Base-by-base conservation (phyloP, 2,113 vertebrate genomes). In the Oxyura jamaicensis region DNA sequence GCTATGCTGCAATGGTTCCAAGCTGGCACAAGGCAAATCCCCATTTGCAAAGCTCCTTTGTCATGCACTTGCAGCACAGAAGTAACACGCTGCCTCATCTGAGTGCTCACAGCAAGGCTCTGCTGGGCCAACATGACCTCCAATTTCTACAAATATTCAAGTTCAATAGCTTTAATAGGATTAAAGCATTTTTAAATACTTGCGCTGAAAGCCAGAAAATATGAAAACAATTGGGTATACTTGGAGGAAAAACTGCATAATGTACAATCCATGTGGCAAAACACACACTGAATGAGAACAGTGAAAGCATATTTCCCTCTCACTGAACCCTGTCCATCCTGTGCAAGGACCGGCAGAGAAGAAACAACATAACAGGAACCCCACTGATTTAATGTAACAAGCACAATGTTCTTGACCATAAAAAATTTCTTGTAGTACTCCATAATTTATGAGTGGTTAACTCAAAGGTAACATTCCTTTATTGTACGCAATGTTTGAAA, bases 21-120 rank as follows among this genome's bases (percentile, higher is more conserved):
- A 0, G 0, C 13, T 36, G 35, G 60, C 21, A 0, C 59, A 56
- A 26, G 20, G 11, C 29, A 44, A 68, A 19, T 10, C 42, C n/a
- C 15, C 9, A 2, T 7, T 33, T n/a, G 72, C 41, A 63, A 36
- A 83, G 19, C 31, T 46, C 41, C 66, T 21, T 36, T 44, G 73
- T 63, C 59, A 10, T 0, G 1, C 3, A 13, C 31, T 71, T 36
- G 60, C 9, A 7, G 35, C 46, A 62, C 33, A 22, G 10, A 13
- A 89, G 66, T 41, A 75, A 1, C 71, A 56, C 0, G 0, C 46
- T 79, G 89, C 75, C n/a, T 68, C 53, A 50, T 21, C 5, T 35
- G 28, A 72, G 25, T 67, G 79, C 66, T 67, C 82, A 53, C 42
- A 67, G 68, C 72, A 55, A 53, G 79, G 53, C 68, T 55, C 53